Conservation (phyloP, 2,888 invertebrate species). For the Pardosa pseudoannulata region DNA sequence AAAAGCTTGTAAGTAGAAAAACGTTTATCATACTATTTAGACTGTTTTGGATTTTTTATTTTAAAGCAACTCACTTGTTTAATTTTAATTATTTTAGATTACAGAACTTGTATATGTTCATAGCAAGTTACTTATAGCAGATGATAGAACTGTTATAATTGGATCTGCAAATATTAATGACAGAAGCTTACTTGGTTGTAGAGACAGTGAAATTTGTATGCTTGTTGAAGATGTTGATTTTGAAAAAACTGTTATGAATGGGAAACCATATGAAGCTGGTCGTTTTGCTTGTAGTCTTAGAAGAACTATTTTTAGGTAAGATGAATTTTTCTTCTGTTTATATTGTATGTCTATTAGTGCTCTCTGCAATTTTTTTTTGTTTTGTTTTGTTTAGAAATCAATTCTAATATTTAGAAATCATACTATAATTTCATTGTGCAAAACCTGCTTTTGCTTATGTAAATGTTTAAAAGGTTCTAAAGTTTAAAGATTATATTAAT, state of each 20-base stretch:
- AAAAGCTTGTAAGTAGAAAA: slow-evolving; percentile 81
- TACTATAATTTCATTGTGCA: no score
- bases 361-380: no score
- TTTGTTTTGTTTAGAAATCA: no score
- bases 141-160: slow-evolving; percentile 92
- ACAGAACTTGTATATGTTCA: slow-evolving; percentile 98
- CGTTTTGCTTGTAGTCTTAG: slow-evolving; percentile 90
- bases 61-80: not conserved
- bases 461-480: no score
- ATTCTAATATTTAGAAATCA: no score
- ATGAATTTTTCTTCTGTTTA: no score
- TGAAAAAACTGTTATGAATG: slow-evolving; percentile 89
- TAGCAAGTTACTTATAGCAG: slow-evolving; percentile 95
- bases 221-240: slow-evolving; percentile 85
- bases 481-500: no score
- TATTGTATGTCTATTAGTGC: no score
- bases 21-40: not conserved
- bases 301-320: slow-evolving; percentile 85
- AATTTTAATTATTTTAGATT: no score
- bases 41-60: not conserved
- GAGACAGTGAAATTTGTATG: slow-evolving; percentile 96
- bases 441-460: no score
- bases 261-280: slow-evolving; percentile 87
- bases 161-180: slow-evolving; percentile 99
- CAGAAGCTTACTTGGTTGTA: slow-evolving; percentile 92